Conservation (phyloP, 1,140 invertebrate species). For the Lepidurus arcticus region DNA sequence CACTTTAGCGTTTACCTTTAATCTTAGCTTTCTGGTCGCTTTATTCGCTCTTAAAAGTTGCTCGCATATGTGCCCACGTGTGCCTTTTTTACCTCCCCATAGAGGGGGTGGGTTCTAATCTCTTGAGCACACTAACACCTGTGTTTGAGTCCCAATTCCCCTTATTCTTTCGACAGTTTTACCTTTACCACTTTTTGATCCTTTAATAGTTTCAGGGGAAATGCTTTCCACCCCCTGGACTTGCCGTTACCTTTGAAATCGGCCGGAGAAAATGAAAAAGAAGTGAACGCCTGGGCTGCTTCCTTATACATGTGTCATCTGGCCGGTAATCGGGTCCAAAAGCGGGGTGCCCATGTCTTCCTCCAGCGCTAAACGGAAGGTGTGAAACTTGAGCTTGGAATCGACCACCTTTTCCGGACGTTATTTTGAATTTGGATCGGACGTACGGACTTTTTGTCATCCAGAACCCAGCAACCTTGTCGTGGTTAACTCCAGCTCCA, state of each 20-base stretch:
- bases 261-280: too few relatives aligned
- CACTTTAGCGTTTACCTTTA: not conserved
- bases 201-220: not conserved
- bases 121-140: constrained; percentile 14
- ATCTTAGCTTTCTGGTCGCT: not conserved
- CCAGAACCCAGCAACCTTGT: too few relatives aligned
- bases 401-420: not conserved
- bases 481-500: too few relatives aligned
- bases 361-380: not conserved
- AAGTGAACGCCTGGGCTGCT: too few relatives aligned
- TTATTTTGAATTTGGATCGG: not conserved
- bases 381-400: constrained; percentile 13
- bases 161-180: not conserved
- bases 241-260: too few relatives aligned
- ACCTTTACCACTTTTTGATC: not conserved
- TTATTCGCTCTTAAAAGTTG: not conserved
- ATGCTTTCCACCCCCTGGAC: too few relatives aligned
- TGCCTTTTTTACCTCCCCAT: not conserved
- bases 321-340: not conserved
- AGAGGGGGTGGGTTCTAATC: not conserved
- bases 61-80: not conserved
- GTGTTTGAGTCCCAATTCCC: not conserved
- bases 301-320: not conserved
- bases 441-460: not conserved
- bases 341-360: not conserved